These are phyloP conservation scores for Drosophila novamexicana DNA, from an alignment of 1,140 invertebrate genomes.

Conservation along the genomic window DNA sequence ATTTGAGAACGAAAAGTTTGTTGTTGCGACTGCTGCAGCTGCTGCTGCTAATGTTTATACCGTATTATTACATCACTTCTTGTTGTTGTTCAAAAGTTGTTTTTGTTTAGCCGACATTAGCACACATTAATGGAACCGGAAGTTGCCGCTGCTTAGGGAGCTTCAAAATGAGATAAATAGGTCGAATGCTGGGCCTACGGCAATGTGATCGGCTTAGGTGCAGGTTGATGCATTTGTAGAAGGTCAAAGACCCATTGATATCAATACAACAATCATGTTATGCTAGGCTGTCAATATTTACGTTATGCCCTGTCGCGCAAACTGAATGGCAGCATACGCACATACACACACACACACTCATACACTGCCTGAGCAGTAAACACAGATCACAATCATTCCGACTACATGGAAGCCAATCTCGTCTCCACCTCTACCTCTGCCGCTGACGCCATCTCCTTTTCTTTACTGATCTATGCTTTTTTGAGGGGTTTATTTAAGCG, in stretches of 20 bases:
- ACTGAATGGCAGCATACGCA: constrained; percentile 8
- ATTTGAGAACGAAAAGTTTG: constrained; percentile 54
- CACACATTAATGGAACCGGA: constrained; percentile 53
- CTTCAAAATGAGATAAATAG: constrained; percentile 42
- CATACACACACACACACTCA: neutral
- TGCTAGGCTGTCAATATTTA: constrained; percentile 15
- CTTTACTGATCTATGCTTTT: neutral
- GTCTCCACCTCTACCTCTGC: neutral
- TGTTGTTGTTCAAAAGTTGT: constrained; percentile 8
- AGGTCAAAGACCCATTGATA: constrained; percentile 15
- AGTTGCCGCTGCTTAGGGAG: constrained; percentile 19
- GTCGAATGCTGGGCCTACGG: constrained; percentile 23
- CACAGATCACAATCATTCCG: constrained; percentile 22
- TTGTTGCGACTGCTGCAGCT: constrained; percentile 1
- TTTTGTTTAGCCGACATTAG: constrained; percentile 54
- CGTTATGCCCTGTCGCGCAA: constrained; percentile 20
- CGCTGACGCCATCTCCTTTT: neutral
- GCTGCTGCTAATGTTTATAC: constrained; percentile 1
- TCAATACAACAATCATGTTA: constrained; percentile 6
- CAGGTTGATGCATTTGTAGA: constrained; percentile 2
- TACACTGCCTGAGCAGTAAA: constrained; percentile 7
- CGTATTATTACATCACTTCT: constrained; percentile 6
- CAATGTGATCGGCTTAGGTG: constrained; percentile 7
- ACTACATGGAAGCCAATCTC: constrained; percentile 10
- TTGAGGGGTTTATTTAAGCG: constrained; percentile 43